Percentiles rank a stretch among this genome's conserved stretches.
phyloP scores from a whole-genome alignment of 2,113 vertebrate genomes.

The Chunga burmeisteri region DNA sequence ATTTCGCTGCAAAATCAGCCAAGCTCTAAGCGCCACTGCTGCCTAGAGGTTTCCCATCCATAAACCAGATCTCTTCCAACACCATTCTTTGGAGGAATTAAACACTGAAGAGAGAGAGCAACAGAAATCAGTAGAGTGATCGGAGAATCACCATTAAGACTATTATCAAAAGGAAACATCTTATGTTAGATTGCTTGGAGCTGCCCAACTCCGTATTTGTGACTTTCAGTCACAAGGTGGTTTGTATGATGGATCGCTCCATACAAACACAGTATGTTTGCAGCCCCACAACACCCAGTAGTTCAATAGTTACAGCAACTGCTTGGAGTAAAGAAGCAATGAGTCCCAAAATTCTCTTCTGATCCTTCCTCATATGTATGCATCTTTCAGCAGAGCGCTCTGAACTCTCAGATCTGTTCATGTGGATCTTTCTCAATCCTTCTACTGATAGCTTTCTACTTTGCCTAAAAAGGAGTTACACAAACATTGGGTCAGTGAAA shows the following conservation, averaged over 20 bases:
- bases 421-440: not conserved
- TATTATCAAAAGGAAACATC: not conserved
- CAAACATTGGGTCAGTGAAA: not conserved
- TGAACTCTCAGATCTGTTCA: not conserved
- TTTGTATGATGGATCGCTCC: not conserved
- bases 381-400: not conserved
- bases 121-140: not conserved
- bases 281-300: not conserved
- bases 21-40: not conserved
- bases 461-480: not conserved
- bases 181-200: not conserved
- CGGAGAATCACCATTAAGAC: not conserved
- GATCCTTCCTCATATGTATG: not conserved
- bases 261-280: not conserved
- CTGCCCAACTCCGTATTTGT: not conserved
- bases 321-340: not conserved
- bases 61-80: not conserved
- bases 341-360: not conserved
- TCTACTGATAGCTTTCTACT: not conserved
- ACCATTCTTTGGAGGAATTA: not conserved
- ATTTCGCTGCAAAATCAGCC: not conserved
- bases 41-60: not conserved
- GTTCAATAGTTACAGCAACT: not conserved
- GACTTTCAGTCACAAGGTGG: not conserved
- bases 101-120: not conserved